phyloP scores from a whole-genome alignment of 2,888 invertebrate species.

The Catotricha subobsoleta region DNA sequence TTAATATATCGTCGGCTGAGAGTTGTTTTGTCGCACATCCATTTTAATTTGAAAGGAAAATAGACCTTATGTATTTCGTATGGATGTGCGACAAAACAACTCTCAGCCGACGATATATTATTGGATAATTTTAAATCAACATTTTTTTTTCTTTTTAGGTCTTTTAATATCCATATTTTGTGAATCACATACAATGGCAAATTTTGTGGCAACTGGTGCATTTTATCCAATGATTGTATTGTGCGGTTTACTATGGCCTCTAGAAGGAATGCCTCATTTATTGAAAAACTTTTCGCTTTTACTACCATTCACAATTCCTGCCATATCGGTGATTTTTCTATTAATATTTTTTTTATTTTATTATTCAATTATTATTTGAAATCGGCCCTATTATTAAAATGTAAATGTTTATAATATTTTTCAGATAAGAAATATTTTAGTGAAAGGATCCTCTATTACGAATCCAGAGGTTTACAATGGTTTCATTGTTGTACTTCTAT shows the following conservation, averaged over 20 bases:
- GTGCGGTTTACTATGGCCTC: conserved; percentile 58
- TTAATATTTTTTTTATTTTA: not conserved
- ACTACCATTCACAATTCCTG: conserved; percentile 65
- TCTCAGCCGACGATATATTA: not conserved
- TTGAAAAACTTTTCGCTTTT: conserved; percentile 42
- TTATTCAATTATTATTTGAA: not conserved
- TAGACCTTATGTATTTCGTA: not conserved
- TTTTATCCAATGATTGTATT: conserved; percentile 79
- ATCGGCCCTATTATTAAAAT: not conserved
- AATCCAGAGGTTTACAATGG: conserved; percentile 56
- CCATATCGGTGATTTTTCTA: conserved; percentile 39
- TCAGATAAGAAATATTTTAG: conserved; percentile 41
- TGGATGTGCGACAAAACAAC: not conserved
- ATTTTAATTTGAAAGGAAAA: not conserved
- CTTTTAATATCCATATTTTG: conserved; percentile 68
- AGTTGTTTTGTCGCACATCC: not conserved
- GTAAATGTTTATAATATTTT: not conserved
- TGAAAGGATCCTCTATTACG: conserved; percentile 51
- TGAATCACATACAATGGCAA: conserved; percentile 58
- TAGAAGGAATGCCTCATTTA: conserved; percentile 45
- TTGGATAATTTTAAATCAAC: not conserved
- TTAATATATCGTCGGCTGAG: too few species aligned
- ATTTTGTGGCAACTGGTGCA: conserved; percentile 70
- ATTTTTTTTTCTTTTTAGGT: conserved; percentile 29
- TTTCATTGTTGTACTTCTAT: conserved; percentile 44